A percentile compares a stretch with the other conserved stretches of the same genome.
Conservation (phyloP, 2,113 vertebrate genomes). For the Atlantisia rogersi region DNA sequence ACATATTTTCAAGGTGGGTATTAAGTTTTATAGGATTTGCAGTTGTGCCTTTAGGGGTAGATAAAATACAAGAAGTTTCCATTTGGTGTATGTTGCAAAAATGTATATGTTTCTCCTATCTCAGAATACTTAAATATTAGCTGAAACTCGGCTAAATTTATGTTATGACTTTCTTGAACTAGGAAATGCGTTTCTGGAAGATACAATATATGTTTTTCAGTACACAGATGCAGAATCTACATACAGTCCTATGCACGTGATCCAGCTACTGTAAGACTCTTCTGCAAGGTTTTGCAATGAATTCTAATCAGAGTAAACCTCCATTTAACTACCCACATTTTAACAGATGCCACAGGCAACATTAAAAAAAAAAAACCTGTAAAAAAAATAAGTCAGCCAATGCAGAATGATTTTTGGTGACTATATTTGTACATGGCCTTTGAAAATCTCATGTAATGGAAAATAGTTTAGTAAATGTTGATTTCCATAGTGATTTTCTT, state of each 20-base stretch:
- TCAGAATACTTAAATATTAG: conserved; percentile 10
- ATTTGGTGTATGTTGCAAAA: background rate
- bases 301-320: background rate
- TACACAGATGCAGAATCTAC: background rate
- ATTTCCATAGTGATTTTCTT: background rate
- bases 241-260: background rate
- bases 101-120: background rate
- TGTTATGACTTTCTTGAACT: background rate
- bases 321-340: background rate
- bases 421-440: background rate
- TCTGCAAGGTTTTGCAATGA: background rate
- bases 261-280: background rate
- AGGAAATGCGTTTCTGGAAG: background rate
- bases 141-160: background rate
- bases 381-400: background rate
- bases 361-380: background rate
- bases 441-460: background rate
- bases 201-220: background rate
- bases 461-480: background rate
- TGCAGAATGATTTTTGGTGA: background rate
- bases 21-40: conserved; percentile 69
- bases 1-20: conserved; percentile 55
- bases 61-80: conserved; percentile 37
- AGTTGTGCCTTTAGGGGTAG: conserved; percentile 42
- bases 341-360: background rate